Evolutionary conservation across 2,888 invertebrate species (phyloP).

Genomic region (Chrysolina americana): DNA sequence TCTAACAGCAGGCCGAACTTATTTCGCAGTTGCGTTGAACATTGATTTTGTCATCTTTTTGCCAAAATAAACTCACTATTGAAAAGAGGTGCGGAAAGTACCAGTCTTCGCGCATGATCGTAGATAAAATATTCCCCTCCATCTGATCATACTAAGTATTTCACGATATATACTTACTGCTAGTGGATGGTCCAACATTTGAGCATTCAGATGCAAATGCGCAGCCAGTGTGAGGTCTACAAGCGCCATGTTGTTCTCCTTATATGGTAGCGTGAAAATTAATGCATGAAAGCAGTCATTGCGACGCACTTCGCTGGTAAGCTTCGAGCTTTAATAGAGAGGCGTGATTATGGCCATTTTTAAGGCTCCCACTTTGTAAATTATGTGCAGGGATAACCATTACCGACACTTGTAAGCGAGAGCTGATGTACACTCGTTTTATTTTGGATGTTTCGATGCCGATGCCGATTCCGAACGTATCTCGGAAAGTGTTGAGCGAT

Average conservation of each 20-base stretch:
- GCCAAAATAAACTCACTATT: too few species aligned
- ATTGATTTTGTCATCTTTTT: too few species aligned
- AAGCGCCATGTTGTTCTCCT: slow-evolving; percentile 65
- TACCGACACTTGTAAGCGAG: slow-evolving; percentile 36
- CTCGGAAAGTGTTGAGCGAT: neutral
- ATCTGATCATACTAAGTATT: neutral
- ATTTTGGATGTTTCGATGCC: neutral
- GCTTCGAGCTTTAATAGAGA: slow-evolving; percentile 54
- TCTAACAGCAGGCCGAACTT: too few species aligned
- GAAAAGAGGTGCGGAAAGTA: neutral
- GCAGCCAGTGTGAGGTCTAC: slow-evolving; percentile 63
- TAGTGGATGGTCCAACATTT: neutral
- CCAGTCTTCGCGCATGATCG: neutral
- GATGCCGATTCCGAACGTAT: neutral
- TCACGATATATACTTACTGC: neutral
- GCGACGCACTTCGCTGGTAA: slow-evolving; percentile 51
- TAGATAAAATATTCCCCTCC: neutral
- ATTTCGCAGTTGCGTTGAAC: too few species aligned
- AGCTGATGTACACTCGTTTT: slow-evolving; percentile 12
- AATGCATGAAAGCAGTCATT: slow-evolving; percentile 60
- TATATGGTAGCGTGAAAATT: slow-evolving; percentile 67
- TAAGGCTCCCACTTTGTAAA: slow-evolving; percentile 53
- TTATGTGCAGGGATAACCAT: slow-evolving; percentile 45
- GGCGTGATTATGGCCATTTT: slow-evolving; percentile 61
- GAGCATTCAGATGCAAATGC: slow-evolving; percentile 41